A percentile compares a stretch with the other conserved stretches of the same genome.
Conservation (phyloP, 1,140 invertebrate genomes). For the Tyrophagus putrescentiae region DNA sequence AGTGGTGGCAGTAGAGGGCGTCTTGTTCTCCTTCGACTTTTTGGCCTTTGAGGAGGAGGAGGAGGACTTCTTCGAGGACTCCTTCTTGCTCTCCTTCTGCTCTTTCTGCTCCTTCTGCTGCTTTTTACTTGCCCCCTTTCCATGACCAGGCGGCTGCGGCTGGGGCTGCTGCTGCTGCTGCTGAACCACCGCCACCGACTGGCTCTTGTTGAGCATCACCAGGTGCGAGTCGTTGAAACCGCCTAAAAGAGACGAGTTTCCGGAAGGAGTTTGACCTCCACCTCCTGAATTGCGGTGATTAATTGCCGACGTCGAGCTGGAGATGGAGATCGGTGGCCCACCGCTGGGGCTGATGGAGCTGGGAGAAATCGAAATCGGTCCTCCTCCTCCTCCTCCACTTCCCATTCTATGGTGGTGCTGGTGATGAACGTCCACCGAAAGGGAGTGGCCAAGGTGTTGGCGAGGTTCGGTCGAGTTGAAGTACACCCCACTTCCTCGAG, state of each 20-base stretch:
- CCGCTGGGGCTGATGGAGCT: neutral
- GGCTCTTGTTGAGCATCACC: constrained; percentile 6
- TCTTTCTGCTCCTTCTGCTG: neutral
- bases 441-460: constrained; percentile 1
- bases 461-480: neutral
- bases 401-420: too few species aligned
- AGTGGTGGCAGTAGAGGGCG: too few species aligned
- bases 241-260: too few species aligned
- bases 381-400: too few species aligned
- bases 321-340: neutral
- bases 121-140: neutral
- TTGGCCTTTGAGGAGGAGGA: neutral
- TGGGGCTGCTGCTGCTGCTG: neutral
- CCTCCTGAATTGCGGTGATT: neutral
- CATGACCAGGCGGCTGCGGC: neutral
- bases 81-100: too few species aligned
- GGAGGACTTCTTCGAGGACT: too few species aligned
- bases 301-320: neutral
- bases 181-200: neutral
- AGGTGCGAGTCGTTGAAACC: constrained; percentile 1
- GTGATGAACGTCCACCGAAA: too few species aligned
- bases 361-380: neutral
- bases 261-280: constrained; percentile 2
- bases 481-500: too few species aligned
- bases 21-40: neutral